These are phyloP conservation scores for Gopherus flavomarginatus DNA, from an alignment of 2,113 vertebrate species.

Conservation along the genomic window DNA sequence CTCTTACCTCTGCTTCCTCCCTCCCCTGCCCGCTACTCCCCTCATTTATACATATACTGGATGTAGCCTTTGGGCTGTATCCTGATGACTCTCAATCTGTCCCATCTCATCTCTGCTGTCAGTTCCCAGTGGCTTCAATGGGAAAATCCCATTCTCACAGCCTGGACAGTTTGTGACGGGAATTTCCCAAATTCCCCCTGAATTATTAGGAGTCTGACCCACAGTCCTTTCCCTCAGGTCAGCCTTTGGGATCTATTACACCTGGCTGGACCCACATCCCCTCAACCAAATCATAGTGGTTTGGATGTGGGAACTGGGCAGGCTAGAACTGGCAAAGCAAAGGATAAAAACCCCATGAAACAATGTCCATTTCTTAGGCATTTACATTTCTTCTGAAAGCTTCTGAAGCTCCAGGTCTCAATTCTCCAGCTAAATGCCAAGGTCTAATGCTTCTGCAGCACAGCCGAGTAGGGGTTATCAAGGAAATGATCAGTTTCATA, in stretches of 20 bases:
- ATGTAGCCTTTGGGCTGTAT: background rate
- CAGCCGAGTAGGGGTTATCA: background rate
- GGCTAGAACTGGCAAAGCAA: background rate
- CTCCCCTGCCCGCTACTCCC: background rate
- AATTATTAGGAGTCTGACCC: background rate
- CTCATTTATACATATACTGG: background rate
- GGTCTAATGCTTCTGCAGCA: background rate
- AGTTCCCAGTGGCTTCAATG: background rate
- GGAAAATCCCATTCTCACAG: background rate
- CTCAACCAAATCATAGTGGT: background rate
- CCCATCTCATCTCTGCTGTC: background rate
- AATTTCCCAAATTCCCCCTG: background rate
- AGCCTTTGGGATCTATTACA: constrained; percentile 19
- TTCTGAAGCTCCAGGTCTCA: constrained; percentile 4
- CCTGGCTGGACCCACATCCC: background rate
- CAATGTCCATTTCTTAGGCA: background rate
- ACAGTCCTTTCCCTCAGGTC: constrained; percentile 1
- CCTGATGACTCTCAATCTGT: background rate
- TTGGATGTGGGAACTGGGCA: constrained; percentile 13
- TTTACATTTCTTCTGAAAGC: background rate
- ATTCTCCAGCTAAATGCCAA: background rate
- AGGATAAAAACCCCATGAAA: background rate
- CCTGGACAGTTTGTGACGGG: accelerated
- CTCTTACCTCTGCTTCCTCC: background rate
- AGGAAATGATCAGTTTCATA: constrained; percentile 27